Evolutionary conservation across 2,113 vertebrate species (phyloP), one percentile per base, ranked within the genome.

Genomic region (Natator depressus): DNA sequence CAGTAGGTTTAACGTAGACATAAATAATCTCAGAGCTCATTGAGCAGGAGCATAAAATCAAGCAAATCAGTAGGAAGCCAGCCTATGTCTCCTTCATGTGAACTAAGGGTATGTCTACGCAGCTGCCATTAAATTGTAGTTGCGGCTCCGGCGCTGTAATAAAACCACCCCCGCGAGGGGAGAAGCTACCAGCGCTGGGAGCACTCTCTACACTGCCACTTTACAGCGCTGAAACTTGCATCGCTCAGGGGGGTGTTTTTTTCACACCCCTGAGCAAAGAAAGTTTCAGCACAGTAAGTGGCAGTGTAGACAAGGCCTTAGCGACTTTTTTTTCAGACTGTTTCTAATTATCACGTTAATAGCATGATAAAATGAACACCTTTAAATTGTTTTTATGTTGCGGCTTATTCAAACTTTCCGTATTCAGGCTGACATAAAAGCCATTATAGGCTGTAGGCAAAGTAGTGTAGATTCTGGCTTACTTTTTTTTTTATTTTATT

Each of bases 11-110:
- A 96, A 88, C 94, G 55, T 89, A 80, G 91, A 57, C 88, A 90
- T 95, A 97, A 97, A 97, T 97, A 95, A 95, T 82, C 96, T 89
- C 81, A 96, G 90, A 96, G 96, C 84, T 97, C 92, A 62, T 84
- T 97, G 94, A 97, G n/a, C 90, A 90, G 94, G 89, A 96, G 91
- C 84, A 87, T 91, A 87, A 95, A 96, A 92, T 87, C 31, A 10
- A 93, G 78, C 62, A 95, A 88, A 97, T 97, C 22, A 8, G 6
- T 54, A 49, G 87, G 69, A 94, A 97, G 93, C 89, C 89, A 96
- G 91, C 91, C 86, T 96, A 82, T 72, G 35, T 96, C 96, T 88
- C 93, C 49, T 87, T 94, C 46, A 14, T 90, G 87, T 93, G 93
- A 93, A 94, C 89, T 86, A 91, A 94, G 20, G 20, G 53, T 54